phyloP scores from a whole-genome alignment of 1,140 invertebrate species.

The Stenopsyche tienmushanensis region DNA sequence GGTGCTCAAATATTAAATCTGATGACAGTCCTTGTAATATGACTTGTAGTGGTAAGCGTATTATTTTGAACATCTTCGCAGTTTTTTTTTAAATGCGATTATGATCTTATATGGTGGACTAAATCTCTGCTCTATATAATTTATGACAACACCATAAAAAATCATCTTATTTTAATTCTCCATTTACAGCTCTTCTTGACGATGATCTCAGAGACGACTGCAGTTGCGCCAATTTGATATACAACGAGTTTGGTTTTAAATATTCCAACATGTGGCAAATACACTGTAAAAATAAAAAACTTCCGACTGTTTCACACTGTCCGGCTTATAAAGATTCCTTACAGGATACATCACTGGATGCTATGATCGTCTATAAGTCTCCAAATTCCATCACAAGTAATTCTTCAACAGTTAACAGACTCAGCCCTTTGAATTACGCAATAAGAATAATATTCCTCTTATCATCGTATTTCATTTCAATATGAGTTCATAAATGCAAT shows the following conservation, averaged over 20 bases:
- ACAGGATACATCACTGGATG: background rate
- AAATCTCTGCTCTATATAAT: too few species aligned
- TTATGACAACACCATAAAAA: too few species aligned
- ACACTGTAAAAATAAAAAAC: conserved; percentile 53
- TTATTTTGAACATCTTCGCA: too few species aligned
- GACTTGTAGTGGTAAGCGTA: background rate
- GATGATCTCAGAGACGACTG: conserved; percentile 43
- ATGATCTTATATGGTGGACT: conserved; percentile 1
- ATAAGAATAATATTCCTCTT: too few species aligned
- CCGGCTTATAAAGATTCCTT: background rate
- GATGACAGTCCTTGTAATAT: background rate
- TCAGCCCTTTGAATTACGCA: too few species aligned
- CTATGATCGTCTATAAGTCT: background rate
- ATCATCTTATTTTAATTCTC: too few species aligned
- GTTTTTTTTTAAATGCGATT: too few species aligned
- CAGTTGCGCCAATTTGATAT: conserved; percentile 44
- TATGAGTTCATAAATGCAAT: too few species aligned
- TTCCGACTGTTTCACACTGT: conserved; percentile 45
- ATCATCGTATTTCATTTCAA: too few species aligned
- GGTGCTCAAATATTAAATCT: background rate
- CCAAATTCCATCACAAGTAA: too few species aligned
- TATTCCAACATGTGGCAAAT: conserved; percentile 45
- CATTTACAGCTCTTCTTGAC: conserved; percentile 39
- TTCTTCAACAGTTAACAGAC: too few species aligned
- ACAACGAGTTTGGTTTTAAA: conserved; percentile 40